phyloP scores from a whole-genome alignment of 2,113 vertebrate species.

The Microtus oregoni region DNA sequence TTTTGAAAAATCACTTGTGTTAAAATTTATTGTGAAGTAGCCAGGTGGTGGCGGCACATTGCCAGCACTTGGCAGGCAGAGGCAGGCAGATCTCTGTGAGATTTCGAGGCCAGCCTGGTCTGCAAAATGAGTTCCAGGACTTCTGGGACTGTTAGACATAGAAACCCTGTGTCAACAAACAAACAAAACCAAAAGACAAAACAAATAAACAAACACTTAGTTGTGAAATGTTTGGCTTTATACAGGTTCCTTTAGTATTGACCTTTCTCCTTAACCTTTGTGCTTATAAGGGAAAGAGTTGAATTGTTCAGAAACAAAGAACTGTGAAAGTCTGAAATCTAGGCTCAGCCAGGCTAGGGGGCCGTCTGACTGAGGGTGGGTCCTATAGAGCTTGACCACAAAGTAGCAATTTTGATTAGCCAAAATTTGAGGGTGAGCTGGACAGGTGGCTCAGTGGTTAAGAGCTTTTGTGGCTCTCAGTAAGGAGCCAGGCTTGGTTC shows the following conservation, averaged over 20 bases:
- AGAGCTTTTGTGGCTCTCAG: neutral
- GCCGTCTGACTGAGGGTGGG: neutral
- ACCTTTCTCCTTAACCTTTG: neutral
- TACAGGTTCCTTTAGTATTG: neutral
- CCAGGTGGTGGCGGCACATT: neutral
- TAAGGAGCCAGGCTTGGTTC: neutral
- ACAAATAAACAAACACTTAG: neutral
- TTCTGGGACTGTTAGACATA: neutral
- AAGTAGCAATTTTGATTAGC: neutral
- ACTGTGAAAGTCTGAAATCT: neutral
- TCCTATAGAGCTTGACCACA: neutral
- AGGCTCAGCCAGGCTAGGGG: neutral
- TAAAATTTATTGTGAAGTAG: conserved; percentile 23
- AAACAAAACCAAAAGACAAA: neutral
- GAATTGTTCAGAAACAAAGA: neutral
- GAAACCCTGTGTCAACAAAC: neutral
- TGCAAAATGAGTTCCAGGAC: neutral
- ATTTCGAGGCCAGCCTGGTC: neutral
- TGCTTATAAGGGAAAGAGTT: neutral
- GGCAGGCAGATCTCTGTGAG: neutral
- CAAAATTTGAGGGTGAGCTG: neutral
- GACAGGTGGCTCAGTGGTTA: neutral
- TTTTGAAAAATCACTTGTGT: conserved; percentile 47
- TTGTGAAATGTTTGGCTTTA: conserved; percentile 33
- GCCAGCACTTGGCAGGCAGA: neutral